Conservation (phyloP, 2,797 vertebrate genomes). For the Myotis daubentonii region DNA sequence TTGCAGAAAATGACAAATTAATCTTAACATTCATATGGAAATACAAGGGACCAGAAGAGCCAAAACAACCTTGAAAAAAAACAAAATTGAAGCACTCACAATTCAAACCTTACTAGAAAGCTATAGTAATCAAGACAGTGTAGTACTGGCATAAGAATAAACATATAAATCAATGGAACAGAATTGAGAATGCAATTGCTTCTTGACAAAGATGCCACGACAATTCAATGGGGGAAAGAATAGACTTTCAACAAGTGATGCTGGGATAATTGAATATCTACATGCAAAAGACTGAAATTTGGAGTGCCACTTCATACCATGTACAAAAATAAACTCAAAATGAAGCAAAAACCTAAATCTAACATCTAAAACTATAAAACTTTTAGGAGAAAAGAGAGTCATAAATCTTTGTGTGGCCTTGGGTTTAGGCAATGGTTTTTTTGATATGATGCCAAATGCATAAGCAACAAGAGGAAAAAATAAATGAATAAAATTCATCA, state of each 20-base stretch:
- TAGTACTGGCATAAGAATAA: not conserved
- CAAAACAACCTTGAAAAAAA: conserved; percentile 43
- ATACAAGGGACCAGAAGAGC: conserved; percentile 35
- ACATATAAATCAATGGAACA: not conserved
- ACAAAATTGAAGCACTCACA: not conserved
- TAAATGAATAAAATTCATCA: not conserved
- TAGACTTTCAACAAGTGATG: conserved; percentile 39
- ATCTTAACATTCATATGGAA: not conserved
- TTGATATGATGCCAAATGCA: not conserved
- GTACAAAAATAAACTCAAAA: not conserved
- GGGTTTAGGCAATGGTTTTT: not conserved
- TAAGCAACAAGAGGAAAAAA: not conserved
- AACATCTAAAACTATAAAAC: conserved; percentile 11
- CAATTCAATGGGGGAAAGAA: conserved; percentile 28
- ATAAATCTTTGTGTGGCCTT: not conserved
- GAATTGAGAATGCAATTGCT: not conserved
- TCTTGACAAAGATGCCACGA: not conserved
- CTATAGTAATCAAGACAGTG: not conserved
- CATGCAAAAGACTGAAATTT: not conserved
- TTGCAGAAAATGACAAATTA: no score
- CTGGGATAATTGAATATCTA: not conserved
- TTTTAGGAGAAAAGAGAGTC: not conserved
- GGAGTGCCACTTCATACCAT: not conserved
- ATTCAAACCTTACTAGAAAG: conserved; percentile 40
- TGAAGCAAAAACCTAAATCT: conserved; percentile 27